Base-by-base conservation (phyloP, 2,797 vertebrate genomes). In the Esox lucius region DNA sequence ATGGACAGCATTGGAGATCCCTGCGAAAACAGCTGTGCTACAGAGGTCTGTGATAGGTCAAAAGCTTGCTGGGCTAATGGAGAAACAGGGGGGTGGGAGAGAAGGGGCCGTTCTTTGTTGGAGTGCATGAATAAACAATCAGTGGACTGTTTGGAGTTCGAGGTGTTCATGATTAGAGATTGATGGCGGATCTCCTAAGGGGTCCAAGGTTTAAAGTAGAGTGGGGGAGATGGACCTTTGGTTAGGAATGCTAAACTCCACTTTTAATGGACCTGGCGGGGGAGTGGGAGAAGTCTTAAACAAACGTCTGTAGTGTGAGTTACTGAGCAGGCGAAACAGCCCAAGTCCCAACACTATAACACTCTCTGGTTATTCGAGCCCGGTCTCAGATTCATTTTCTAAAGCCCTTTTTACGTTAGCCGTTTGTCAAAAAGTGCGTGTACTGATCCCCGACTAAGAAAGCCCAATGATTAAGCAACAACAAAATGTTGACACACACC, bases 121-220 rank as follows among this genome's bases (percentile, higher is more conserved):
- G 77, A 90, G 82, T 59, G 83, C 81, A 80, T 87, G 81, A 81
- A 81, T 90, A 92, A 91, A 92, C 88, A 91, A 81, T 49, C n/a
- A n/a, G 3, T 31, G 78, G 90, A 88, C 91, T 82, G 13, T 76
- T 70, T 85, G 77, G 89, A 92, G 91, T 91, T 88, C 84, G 80
- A 85, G 80, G 87, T 87, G 88, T 90, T 87, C 86, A 79, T 78
- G 79, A 79, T 70, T 46, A 62, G 79, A 71, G 80, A 87, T 76
- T 72, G 46, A 88, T 86, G 72, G 70, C 4, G 9, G 2, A 4
- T 26, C 56, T 26, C 22, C 56, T 26, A 11, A 24, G 56, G 56
- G 74, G 59, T 75, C 73, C 42, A 49, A 0, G 46, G 62, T 77
- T 66, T 76, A 46, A 11, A 64, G 22, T 1, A 70, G 68, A 51